Percentiles rank a stretch among this genome's conserved stretches.
Conservation (phyloP, 2,797 vertebrate species). For the Malurus leucopterus region DNA sequence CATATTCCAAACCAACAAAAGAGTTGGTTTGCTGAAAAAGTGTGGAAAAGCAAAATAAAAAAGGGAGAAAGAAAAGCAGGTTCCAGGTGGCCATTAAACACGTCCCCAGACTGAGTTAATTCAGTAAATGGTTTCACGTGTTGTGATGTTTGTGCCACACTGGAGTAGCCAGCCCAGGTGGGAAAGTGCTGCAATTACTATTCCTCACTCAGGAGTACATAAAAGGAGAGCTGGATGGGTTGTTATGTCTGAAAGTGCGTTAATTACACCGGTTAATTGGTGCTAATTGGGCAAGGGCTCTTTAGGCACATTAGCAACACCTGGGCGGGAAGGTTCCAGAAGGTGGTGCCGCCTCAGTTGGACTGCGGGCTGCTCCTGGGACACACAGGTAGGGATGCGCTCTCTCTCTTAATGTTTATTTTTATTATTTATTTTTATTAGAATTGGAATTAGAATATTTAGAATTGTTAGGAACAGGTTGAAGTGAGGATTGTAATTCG, state of each 20-base stretch:
- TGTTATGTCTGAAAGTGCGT: rapidly evolving
- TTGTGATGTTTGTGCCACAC: rapidly evolving
- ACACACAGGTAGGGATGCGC: rapidly evolving
- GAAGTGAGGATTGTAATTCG: rapidly evolving
- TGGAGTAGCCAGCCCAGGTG: neutral
- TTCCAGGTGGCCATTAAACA: rapidly evolving
- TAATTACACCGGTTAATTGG: neutral
- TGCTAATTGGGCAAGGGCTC: neutral
- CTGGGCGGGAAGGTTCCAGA: rapidly evolving
- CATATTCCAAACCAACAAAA: neutral
- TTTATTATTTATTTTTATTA: rapidly evolving
- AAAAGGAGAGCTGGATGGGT: rapidly evolving
- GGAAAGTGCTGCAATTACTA: rapidly evolving
- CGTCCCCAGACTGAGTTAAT: rapidly evolving
- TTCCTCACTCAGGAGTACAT: rapidly evolving
- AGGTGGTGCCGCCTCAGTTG: rapidly evolving
- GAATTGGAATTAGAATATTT: too few relatives aligned
- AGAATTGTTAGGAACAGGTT: rapidly evolving
- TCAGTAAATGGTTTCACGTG: neutral
- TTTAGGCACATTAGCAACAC: rapidly evolving
- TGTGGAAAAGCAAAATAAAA: rapidly evolving
- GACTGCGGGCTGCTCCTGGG: rapidly evolving
- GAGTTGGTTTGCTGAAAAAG: neutral
- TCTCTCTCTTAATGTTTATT: rapidly evolving
- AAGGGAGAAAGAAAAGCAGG: neutral